A percentile compares a stretch with the other conserved stretches of the same genome.
phyloP scores from a whole-genome alignment of 2,797 vertebrate genomes.

The Nannoperca obscura region DNA sequence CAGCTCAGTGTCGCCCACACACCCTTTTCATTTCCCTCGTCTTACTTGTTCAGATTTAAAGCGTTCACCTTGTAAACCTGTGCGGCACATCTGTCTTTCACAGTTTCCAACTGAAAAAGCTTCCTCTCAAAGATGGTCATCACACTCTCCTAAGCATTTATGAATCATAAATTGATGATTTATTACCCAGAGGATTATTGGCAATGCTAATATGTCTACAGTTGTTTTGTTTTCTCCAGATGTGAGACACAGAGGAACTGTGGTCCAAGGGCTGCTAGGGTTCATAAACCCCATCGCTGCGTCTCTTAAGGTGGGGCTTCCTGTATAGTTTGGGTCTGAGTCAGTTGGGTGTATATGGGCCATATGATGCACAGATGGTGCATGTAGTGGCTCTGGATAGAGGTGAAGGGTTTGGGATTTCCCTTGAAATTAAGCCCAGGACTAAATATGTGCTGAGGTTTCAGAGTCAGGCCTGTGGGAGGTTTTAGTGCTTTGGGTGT shows the following conservation, averaged over 20 bases:
- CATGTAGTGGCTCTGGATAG: not conserved
- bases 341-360: slow-evolving; percentile 31
- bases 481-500: not conserved
- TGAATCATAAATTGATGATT: slow-evolving; percentile 60
- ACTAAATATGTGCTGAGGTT: slow-evolving; percentile 37
- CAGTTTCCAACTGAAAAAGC: slow-evolving; percentile 2
- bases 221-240: slow-evolving; percentile 61
- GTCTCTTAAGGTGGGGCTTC: slow-evolving; percentile 44
- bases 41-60: slow-evolving; percentile 35
- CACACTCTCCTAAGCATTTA: slow-evolving; percentile 28
- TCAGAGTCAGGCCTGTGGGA: slow-evolving; percentile 2
- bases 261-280: slow-evolving; percentile 32
- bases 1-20: slow-evolving; percentile 19
- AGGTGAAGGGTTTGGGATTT: slow-evolving; percentile 33
- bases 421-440: slow-evolving; percentile 23
- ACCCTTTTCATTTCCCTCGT: not conserved
- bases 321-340: slow-evolving; percentile 41
- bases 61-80: slow-evolving; percentile 48
- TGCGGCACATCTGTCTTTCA: slow-evolving; percentile 25
- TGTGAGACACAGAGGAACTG: slow-evolving; percentile 39
- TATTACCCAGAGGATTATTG: slow-evolving; percentile 42
- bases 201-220: slow-evolving; percentile 35
- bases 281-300: slow-evolving; percentile 30
- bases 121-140: slow-evolving; percentile 4
- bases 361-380: slow-evolving; percentile 67